Evolutionary conservation across 1,140 invertebrate species (phyloP), one percentile per base, ranked within the genome.

Genomic region (Drosophila repleta): DNA sequence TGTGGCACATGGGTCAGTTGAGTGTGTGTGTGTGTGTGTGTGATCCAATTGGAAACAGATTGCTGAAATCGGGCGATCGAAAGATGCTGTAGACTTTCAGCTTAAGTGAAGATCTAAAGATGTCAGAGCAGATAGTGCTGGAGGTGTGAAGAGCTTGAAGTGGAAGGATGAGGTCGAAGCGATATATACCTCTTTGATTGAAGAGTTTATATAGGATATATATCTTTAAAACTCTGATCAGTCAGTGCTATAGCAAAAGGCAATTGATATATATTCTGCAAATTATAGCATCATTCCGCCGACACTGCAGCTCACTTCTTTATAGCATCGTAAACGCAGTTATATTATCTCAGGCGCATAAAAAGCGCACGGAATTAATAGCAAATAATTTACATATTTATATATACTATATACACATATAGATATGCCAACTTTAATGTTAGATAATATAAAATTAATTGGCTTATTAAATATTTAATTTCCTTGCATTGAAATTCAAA

Each of bases 41-140:
- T 46, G 55, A 58, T 67, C 35, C 64, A 67, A 61, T 68, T 61
- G 48, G 46, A 39, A 35, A 37, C 56, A 61, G 65, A 61, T 68
- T 68, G 46, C 10, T 49, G 26, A 60, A 60, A 52, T 67, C 46
- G n/a, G 51, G 46, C 37, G 48, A 61, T 61, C 56, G 17, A 17
- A 17, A 43, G 13, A 29, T 5, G 3, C 17, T 4, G 49, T 48
- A 48, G 17, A 4, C 26, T 32, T 52, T 52, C 11, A 48, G 21
- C 21, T 20, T 20, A 35, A 11, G 32, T 35, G 10, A 2, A 35
- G 32, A 13, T 2, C 32, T 35, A 13, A 2, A 35, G 32, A 35
- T 32, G 29, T 11, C 29, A 10, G 10, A 1, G 29, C 29, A 32
- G 29, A 32, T 32, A 32, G 2, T 10, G 29, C 29, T 10, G 10